phyloP scores from a whole-genome alignment of 2,888 invertebrate species.

The Oxystoma pomonae region DNA sequence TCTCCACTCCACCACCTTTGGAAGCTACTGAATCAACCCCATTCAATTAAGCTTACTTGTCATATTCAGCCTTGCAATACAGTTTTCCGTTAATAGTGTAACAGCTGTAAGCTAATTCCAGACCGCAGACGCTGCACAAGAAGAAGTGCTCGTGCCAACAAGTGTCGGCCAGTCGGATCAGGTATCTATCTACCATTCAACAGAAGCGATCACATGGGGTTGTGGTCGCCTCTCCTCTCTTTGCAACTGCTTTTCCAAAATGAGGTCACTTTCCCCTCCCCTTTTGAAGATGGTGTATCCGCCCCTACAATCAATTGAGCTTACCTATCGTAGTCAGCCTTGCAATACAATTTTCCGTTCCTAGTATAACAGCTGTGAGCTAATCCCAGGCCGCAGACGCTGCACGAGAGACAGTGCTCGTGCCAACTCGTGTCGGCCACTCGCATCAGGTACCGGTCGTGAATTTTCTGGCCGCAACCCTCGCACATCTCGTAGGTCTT shows the following conservation, averaged over 20 bases:
- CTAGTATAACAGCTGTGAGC: conserved; percentile 93
- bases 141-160: conserved; percentile 97
- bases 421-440: conserved; percentile 95
- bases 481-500: conserved; percentile 88
- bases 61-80: conserved; percentile 96
- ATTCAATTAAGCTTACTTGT: conserved; percentile 84
- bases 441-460: conserved; percentile 92
- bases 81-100: conserved; percentile 91
- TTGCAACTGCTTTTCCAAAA: too few species aligned
- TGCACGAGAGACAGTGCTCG: conserved; percentile 93
- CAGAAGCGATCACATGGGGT: too few species aligned
- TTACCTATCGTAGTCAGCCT: conserved; percentile 94
- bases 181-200: conserved; percentile 93
- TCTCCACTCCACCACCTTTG: too few species aligned
- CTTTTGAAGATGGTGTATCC: too few species aligned
- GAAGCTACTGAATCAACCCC: too few species aligned
- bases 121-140: conserved; percentile 90
- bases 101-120: conserved; percentile 87
- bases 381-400: conserved; percentile 86
- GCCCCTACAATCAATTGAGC: too few species aligned
- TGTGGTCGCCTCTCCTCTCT: too few species aligned
- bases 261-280: too few species aligned
- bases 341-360: conserved; percentile 93
- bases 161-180: conserved; percentile 90
- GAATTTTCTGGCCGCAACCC: conserved; percentile 91